phyloP scores from a whole-genome alignment of 2,113 vertebrate species.

The Chascanopsetta lugubris region DNA sequence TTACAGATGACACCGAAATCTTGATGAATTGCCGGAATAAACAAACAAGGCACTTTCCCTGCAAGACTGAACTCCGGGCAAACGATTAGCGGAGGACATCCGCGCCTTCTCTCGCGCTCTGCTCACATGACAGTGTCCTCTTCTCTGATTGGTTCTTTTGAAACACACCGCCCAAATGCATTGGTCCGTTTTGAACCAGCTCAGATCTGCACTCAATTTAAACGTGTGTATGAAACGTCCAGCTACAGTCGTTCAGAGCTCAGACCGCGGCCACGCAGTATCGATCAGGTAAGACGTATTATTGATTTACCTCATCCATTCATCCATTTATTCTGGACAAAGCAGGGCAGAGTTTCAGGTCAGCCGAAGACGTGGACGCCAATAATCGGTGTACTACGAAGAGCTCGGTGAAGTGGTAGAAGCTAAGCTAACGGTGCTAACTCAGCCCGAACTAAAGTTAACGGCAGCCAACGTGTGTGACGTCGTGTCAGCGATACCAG shows the following conservation, averaged over 20 bases:
- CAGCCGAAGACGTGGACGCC: background rate
- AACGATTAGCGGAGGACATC: accelerated
- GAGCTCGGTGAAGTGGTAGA: background rate
- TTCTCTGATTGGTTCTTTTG: constrained; percentile 73
- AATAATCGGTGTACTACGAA: too few relatives aligned
- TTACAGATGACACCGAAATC: too few relatives aligned
- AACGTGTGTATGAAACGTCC: constrained; percentile 47
- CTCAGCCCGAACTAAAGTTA: background rate
- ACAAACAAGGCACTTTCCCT: background rate
- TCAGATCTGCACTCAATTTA: constrained; percentile 68
- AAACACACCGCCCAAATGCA: constrained; percentile 42
- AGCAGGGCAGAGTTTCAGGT: background rate
- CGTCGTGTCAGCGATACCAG: too few relatives aligned
- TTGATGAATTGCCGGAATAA: too few relatives aligned
- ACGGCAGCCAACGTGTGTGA: background rate
- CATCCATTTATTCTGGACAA: background rate
- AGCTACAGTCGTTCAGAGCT: constrained; percentile 1
- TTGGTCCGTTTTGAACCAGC: constrained; percentile 76
- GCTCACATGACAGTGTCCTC: constrained; percentile 10
- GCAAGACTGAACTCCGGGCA: background rate
- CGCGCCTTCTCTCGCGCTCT: constrained; percentile 44
- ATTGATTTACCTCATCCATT: background rate
- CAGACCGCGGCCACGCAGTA: accelerated
- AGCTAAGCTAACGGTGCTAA: constrained; percentile 24
- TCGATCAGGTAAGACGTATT: constrained; percentile 27